Evolutionary conservation across 1,140 invertebrate species (phyloP), one percentile per base, ranked within the genome.

Genomic region (Tetramorium simillimum): DNA sequence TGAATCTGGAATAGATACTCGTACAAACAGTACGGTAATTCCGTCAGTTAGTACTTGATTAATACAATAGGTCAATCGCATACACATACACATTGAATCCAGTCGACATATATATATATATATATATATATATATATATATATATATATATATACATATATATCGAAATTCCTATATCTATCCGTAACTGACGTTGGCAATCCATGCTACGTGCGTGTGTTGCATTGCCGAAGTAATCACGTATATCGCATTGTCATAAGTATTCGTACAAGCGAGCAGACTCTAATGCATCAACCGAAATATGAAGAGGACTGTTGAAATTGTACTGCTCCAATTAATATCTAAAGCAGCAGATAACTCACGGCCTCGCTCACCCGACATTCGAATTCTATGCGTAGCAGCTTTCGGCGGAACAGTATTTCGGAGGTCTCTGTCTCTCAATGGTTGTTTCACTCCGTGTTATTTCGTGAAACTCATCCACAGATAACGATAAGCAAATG

Each of bases 61-160:
- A 89, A 91, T 87, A 91, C 89, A 91, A 91, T 88, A 73, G 91
- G 69, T 90, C 91, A 91, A 91, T 92, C 89, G 9, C 12, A 24
- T 69, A 46, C 21, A 18, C 37, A 21, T 16, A 46, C 21, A 65
- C 33, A 80, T 77, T 63, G 58, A 33, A 49, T 49, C 7, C 24
- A 60, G 18, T 56, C 21, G 0, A 4, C 28, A 28, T 28, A 28
- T 28, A 28, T 28, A 28, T 28, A 28, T 28, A 28, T 28, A 28
- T 28, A 28, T 28, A 28, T 28, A 28, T 28, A 28, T 33, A 33
- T 33, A 33, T 33, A 33, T 4, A n/a, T n/a, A n/a, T n/a, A 28
- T 28, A 28, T 28, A 28, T 28, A 28, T 28, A 28, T 28, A 28
- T 28, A 28, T 33, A 33, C 4, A 33, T 33, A 33, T 4, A 40